phyloP scores from a whole-genome alignment of 2,888 invertebrate genomes.

The Corbicula japonica region DNA sequence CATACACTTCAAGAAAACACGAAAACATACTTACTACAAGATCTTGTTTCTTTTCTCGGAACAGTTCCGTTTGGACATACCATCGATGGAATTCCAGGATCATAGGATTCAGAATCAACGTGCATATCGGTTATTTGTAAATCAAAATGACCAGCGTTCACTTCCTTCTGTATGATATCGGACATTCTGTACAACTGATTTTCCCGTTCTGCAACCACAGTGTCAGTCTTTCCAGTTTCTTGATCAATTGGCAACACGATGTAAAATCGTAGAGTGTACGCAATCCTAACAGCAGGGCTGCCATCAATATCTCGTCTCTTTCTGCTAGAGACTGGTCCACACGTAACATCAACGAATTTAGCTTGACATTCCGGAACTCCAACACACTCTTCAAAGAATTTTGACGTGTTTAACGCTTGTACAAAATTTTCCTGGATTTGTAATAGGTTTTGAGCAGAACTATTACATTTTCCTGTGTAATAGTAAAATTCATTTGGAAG shows the following conservation, averaged over 20 bases:
- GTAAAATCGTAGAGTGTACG: constrained; percentile 39
- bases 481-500: constrained; percentile 57
- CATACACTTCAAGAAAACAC: too few species aligned
- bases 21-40: constrained; percentile 35
- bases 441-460: constrained; percentile 30
- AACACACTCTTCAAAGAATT: constrained; percentile 37
- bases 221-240: constrained; percentile 3
- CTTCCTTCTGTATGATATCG: constrained; percentile 39
- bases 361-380: constrained; percentile 54
- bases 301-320: constrained; percentile 30
- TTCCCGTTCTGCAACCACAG: constrained; percentile 18
- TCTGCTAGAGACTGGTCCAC: constrained; percentile 42
- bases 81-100: constrained; percentile 24
- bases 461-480: constrained; percentile 58
- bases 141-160: constrained; percentile 45
- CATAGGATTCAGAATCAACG: constrained; percentile 41
- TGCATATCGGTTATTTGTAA: constrained; percentile 28
- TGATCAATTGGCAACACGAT: constrained; percentile 34
- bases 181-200: constrained; percentile 36
- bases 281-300: constrained; percentile 9
- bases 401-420: constrained; percentile 43
- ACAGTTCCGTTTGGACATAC: constrained; percentile 32
- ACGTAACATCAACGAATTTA: constrained; percentile 52
- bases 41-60: constrained; percentile 8
- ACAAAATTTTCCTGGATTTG: constrained; percentile 58